These are phyloP conservation scores for Stomorhina lunata DNA, from an alignment of 2,888 invertebrate species.

Conservation along the genomic window DNA sequence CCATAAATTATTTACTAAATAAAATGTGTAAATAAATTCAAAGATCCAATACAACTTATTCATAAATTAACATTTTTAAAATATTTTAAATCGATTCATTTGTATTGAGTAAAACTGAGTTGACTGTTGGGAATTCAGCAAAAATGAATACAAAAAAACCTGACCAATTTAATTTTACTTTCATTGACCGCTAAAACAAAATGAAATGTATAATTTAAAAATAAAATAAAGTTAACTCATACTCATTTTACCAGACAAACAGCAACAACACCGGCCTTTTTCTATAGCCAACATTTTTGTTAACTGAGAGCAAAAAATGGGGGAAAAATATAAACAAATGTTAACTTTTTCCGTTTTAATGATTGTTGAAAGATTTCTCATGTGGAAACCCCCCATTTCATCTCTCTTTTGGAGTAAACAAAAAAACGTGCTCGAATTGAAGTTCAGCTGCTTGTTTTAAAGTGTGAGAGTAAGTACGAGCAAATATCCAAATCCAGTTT, in stretches of 20 bases:
- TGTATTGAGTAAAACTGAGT: not conserved
- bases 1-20: constrained; percentile 7
- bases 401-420: constrained; percentile 27
- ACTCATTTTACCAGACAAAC: not conserved
- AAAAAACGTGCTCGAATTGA: constrained; percentile 27
- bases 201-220: constrained; percentile 19
- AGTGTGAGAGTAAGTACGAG: not conserved
- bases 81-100: not conserved
- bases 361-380: constrained; percentile 33
- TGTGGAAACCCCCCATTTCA: constrained; percentile 34
- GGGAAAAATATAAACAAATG: constrained; percentile 16
- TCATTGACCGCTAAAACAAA: constrained; percentile 61
- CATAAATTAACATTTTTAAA: constrained; percentile 15
- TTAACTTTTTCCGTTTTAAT: constrained; percentile 37
- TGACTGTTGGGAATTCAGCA: not conserved
- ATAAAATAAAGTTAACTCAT: constrained; percentile 35
- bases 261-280: constrained; percentile 45
- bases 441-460: not conserved
- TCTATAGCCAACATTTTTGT: not conserved
- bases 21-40: not conserved
- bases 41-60: not conserved
- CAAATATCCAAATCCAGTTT: constrained; percentile 44
- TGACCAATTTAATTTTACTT: constrained; percentile 61
- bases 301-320: not conserved
- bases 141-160: constrained; percentile 8